A percentile compares a stretch with the other conserved stretches of the same genome.
phyloP scores from a whole-genome alignment of 1,140 invertebrate genomes.

The Scaptomyza hsui region DNA sequence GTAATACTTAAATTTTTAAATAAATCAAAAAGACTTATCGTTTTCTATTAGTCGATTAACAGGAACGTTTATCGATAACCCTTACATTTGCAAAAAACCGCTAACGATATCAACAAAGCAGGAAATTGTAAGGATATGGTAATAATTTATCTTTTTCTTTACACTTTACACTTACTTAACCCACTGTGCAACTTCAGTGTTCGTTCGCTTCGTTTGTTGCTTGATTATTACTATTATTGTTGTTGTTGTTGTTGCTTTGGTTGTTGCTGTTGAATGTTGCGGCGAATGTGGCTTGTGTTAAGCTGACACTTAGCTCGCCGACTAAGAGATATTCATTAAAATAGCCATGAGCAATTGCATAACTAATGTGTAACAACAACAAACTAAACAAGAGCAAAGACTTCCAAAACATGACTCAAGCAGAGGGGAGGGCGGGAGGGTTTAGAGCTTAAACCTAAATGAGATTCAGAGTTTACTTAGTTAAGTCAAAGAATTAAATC shows the following conservation, averaged over 20 bases:
- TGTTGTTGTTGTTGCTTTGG: conserved; percentile 10
- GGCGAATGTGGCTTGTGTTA: conserved; percentile 35
- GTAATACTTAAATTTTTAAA: too few species aligned
- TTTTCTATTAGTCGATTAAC: too few species aligned
- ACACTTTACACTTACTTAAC: too few species aligned
- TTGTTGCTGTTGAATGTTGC: conserved; percentile 8
- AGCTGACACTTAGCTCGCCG: conserved; percentile 60
- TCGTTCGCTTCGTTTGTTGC: background rate
- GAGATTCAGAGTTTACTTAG: conserved; percentile 18
- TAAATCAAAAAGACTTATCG: too few species aligned
- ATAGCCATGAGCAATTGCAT: conserved; percentile 54
- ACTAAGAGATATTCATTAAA: conserved; percentile 67
- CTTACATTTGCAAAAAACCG: too few species aligned
- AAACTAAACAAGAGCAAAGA: conserved; percentile 7
- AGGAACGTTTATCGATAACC: too few species aligned
- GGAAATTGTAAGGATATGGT: too few species aligned
- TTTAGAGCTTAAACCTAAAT: background rate
- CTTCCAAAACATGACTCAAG: background rate
- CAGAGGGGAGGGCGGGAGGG: too few species aligned
- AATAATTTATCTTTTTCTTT: too few species aligned
- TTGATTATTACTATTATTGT: conserved; percentile 6
- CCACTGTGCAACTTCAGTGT: background rate
- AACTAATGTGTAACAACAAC: conserved; percentile 59
- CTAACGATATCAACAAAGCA: too few species aligned
- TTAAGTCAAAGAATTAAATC: conserved; percentile 61